Evolutionary conservation across 2,113 vertebrate genomes (phyloP).

Genomic region (Neodontobutis hainanensis): DNA sequence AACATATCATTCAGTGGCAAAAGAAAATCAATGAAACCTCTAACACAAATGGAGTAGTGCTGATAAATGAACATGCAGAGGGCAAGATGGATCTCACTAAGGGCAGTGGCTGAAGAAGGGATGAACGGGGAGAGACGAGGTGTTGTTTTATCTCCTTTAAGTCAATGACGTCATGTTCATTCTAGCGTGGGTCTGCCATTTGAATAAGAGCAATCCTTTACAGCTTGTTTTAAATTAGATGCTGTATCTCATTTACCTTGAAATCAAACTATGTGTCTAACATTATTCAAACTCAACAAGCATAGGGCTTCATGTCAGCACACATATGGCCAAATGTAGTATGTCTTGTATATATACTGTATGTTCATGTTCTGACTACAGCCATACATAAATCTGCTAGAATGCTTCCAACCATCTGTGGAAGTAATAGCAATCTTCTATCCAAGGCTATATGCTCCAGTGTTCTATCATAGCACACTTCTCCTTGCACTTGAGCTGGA

Average conservation of each 20-base stretch:
- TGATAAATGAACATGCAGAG: constrained; percentile 30
- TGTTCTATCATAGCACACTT: constrained; percentile 48
- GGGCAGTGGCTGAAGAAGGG: not conserved
- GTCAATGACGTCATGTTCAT: constrained; percentile 3
- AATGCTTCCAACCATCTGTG: constrained; percentile 64
- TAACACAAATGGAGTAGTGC: constrained; percentile 46
- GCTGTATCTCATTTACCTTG: constrained; percentile 49
- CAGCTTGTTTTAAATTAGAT: constrained; percentile 57
- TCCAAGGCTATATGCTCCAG: constrained; percentile 45
- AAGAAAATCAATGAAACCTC: constrained; percentile 58
- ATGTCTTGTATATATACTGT: constrained; percentile 12
- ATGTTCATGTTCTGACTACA: constrained; percentile 24
- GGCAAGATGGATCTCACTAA: constrained; percentile 22
- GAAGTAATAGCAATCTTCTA: constrained; percentile 64
- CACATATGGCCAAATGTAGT: constrained; percentile 32
- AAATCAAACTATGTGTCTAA: constrained; percentile 54
- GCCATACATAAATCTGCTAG: constrained; percentile 55
- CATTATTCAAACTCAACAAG: constrained; percentile 69
- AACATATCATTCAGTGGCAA: not conserved
- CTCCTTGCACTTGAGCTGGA: constrained; percentile 15
- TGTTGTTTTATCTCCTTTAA: constrained; percentile 1
- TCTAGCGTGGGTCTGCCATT: constrained; percentile 29
- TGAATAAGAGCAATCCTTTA: constrained; percentile 42
- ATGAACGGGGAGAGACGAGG: not conserved
- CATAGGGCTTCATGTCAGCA: constrained; percentile 18